A percentile compares a stretch with the other conserved stretches of the same genome.
These are phyloP conservation scores for Papilio glaucus DNA, from an alignment of 1,140 invertebrate genomes.

Conservation along the genomic window DNA sequence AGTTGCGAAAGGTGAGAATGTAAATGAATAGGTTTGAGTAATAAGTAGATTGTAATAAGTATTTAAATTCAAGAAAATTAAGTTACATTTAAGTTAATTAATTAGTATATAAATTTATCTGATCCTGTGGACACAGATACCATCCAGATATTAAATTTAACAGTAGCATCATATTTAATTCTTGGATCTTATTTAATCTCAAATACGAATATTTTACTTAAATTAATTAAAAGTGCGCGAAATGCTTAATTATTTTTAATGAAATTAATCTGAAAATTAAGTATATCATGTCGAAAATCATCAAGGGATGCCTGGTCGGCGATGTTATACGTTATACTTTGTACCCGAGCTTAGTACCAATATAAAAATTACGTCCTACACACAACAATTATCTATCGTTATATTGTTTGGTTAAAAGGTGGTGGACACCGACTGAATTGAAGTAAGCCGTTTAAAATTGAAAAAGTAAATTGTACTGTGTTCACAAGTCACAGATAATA, in stretches of 20 bases:
- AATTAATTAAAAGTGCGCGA: slow-evolving; percentile 5
- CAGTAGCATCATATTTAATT: background rate
- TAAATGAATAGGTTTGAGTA: background rate
- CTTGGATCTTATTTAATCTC: background rate
- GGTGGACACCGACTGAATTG: too few species aligned
- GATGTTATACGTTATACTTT: background rate
- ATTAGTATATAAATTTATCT: background rate
- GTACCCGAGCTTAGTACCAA: too few species aligned
- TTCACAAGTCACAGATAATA: background rate
- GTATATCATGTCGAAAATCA: background rate
- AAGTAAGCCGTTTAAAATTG: too few species aligned
- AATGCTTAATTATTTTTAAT: slow-evolving; percentile 9
- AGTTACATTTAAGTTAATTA: background rate
- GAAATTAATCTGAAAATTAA: background rate
- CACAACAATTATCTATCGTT: too few species aligned
- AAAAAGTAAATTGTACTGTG: background rate
- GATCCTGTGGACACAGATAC: background rate
- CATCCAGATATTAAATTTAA: background rate
- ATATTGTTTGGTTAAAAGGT: too few species aligned
- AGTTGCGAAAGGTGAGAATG: too few species aligned
- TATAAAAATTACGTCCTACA: too few species aligned
- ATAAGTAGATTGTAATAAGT: background rate
- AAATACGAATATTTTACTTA: background rate
- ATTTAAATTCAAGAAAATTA: background rate
- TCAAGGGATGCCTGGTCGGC: background rate